Conservation (phyloP, 2,113 vertebrate genomes). For the Gobius niger region DNA sequence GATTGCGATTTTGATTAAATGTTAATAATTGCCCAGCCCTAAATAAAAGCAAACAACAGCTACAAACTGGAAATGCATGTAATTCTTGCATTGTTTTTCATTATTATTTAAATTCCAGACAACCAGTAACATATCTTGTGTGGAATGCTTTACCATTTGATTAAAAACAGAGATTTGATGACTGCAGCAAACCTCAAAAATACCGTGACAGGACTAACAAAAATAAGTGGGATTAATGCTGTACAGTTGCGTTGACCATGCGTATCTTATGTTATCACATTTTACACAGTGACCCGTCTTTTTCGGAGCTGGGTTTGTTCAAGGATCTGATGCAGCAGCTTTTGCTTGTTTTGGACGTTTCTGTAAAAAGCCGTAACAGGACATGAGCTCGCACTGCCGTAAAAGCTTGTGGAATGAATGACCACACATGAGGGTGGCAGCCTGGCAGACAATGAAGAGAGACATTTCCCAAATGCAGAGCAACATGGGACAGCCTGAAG, state of each 20-base stretch:
- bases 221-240: background rate
- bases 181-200: background rate
- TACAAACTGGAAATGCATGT: no score
- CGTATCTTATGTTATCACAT: background rate
- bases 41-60: no score
- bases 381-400: conserved; percentile 29
- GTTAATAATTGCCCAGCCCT: no score
- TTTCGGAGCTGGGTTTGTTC: background rate
- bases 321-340: background rate
- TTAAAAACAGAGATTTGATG: background rate
- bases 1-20: no score
- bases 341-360: conserved; percentile 1
- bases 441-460: conserved; percentile 61
- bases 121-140: background rate
- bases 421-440: conserved; percentile 39
- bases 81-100: no score
- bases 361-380: conserved; percentile 31
- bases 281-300: background rate
- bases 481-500: conserved; percentile 22
- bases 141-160: background rate
- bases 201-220: background rate
- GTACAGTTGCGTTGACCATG: background rate
- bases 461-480: conserved; percentile 48
- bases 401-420: conserved; percentile 32
- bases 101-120: background rate